These are phyloP conservation scores for Prionace glauca DNA, from an alignment of 2,797 vertebrate genomes.

Conservation along the genomic window DNA sequence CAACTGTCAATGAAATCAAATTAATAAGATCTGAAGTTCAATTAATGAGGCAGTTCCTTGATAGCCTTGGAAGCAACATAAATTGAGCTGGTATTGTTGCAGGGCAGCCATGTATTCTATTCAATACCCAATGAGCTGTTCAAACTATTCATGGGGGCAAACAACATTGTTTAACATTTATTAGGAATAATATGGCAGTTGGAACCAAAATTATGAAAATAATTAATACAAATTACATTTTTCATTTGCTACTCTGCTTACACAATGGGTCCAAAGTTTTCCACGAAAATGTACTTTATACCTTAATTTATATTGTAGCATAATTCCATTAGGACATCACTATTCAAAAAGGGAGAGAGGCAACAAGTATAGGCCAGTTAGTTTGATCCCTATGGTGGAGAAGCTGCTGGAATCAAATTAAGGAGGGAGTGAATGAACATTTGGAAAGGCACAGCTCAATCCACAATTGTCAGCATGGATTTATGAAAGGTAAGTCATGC, in stretches of 20 bases:
- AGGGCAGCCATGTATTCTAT: background rate
- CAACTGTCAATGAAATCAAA: background rate
- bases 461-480: no score
- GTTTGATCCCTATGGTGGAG: no score
- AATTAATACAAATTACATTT: background rate
- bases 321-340: background rate
- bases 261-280: background rate
- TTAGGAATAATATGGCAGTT: background rate
- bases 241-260: background rate
- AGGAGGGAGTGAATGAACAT: no score
- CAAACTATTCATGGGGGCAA: background rate
- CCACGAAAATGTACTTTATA: background rate
- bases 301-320: background rate
- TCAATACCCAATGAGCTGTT: background rate
- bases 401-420: no score
- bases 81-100: background rate
- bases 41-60: background rate
- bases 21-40: background rate
- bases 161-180: background rate
- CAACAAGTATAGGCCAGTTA: no score
- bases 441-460: no score
- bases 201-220: background rate
- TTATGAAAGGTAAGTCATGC: no score
- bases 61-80: background rate
- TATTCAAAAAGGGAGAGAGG: no score